Conservation (phyloP, 2,888 invertebrate genomes). For the Meliscaeva auricollis region DNA sequence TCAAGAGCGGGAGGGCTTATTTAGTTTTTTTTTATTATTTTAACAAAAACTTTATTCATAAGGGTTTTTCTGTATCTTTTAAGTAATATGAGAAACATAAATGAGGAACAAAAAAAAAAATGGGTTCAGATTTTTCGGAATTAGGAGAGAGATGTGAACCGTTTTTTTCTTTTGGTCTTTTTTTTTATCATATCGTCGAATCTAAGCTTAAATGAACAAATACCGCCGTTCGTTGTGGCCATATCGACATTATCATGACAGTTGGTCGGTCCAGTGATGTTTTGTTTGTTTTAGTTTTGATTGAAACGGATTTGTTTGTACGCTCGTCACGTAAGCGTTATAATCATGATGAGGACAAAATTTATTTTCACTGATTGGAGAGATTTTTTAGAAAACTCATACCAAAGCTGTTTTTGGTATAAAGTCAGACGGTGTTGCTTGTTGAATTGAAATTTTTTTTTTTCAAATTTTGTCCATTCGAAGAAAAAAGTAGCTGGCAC, state of each 20-base stretch:
- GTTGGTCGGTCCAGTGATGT: conserved; percentile 42
- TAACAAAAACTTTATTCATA: background rate
- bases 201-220: conserved; percentile 36
- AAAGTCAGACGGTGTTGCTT: background rate
- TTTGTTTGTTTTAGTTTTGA: conserved; percentile 60
- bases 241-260: too few relatives aligned
- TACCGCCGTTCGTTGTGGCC: background rate
- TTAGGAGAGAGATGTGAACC: conserved; percentile 30
- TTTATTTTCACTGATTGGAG: conserved; percentile 41
- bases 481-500: too few relatives aligned
- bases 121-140: conserved; percentile 35
- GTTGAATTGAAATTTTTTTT: conserved; percentile 3
- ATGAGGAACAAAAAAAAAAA: conserved; percentile 32
- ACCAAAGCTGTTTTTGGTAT: background rate
- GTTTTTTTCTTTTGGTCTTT: conserved; percentile 21
- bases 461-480: too few relatives aligned
- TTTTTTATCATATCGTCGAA: conserved; percentile 23
- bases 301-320: conserved; percentile 32
- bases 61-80: too few relatives aligned
- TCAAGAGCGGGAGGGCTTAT: conserved; percentile 19
- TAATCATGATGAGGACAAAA: conserved; percentile 52
- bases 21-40: conserved; percentile 1
- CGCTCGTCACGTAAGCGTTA: conserved; percentile 55
- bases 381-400: conserved; percentile 20
- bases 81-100: conserved; percentile 4